phyloP scores from a whole-genome alignment of 2,888 invertebrate species.

The Diachrysia chrysitis region DNA sequence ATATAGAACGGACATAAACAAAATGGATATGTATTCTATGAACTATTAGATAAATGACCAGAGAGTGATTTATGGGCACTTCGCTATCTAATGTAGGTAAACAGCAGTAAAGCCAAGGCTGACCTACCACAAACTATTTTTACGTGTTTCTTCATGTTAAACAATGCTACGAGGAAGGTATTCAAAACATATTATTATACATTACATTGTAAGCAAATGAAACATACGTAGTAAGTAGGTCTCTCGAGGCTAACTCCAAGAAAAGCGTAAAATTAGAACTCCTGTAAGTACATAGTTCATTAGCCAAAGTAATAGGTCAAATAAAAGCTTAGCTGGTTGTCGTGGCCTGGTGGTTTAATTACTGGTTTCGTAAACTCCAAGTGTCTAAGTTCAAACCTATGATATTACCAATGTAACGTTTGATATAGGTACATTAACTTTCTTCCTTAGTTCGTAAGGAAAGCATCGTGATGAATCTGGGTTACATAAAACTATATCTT shows the following conservation, averaged over 20 bases:
- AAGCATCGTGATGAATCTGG: too few relatives aligned
- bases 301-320: background rate
- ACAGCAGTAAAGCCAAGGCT: conserved; percentile 28
- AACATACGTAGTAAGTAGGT: background rate
- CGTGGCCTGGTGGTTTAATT: background rate
- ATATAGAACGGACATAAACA: conserved; percentile 4
- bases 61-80: background rate
- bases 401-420: too few relatives aligned
- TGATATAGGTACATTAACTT: too few relatives aligned
- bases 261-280: background rate
- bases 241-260: background rate
- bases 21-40: background rate
- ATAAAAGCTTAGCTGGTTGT: background rate
- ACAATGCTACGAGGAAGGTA: conserved; percentile 33
- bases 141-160: background rate
- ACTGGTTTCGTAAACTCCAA: background rate
- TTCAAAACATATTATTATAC: conserved; percentile 26
- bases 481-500: too few relatives aligned
- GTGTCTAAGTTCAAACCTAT: background rate
- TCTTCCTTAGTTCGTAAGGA: too few relatives aligned
- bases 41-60: background rate
- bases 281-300: background rate
- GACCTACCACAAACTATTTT: conserved; percentile 46
- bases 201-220: conserved; percentile 15
- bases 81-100: conserved; percentile 21